Evolutionary conservation across 1,140 invertebrate genomes (phyloP).

Genomic region (Drosophila aff.): DNA sequence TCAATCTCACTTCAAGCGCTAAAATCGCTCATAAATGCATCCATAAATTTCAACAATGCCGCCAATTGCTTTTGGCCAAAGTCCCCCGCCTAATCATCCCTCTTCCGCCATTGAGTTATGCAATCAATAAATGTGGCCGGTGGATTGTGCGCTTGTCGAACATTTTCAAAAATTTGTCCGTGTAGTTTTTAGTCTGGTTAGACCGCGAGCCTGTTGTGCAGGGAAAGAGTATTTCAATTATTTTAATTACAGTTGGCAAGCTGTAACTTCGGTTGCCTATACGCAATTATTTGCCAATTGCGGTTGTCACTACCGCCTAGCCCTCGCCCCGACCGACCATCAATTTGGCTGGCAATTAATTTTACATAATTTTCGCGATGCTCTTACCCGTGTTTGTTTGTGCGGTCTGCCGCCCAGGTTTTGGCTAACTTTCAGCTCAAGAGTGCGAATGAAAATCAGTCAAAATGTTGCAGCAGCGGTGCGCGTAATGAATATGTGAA

Average conservation of each 20-base stretch:
- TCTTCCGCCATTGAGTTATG: conserved; percentile 4
- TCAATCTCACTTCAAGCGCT: conserved; percentile 13
- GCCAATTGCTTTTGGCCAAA: conserved; percentile 27
- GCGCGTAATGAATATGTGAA: conserved; percentile 74
- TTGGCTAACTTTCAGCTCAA: conserved; percentile 38
- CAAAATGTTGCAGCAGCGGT: conserved; percentile 49
- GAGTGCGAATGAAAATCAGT: conserved; percentile 70
- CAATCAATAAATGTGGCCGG: conserved; percentile 45
- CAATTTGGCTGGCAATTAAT: conserved; percentile 68
- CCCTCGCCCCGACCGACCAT: conserved; percentile 5
- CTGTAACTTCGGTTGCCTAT: conserved; percentile 19
- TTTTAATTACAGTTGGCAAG: conserved; percentile 74
- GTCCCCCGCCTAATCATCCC: conserved; percentile 6
- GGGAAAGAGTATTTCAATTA: conserved; percentile 63
- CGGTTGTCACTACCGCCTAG: conserved; percentile 38
- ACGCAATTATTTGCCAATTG: conserved; percentile 75
- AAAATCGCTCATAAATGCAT: conserved; percentile 31
- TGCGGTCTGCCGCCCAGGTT: conserved; percentile 33
- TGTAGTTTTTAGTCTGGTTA: conserved; percentile 53
- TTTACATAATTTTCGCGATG: conserved; percentile 69
- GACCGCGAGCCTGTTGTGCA: conserved; percentile 49
- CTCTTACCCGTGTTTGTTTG: conserved; percentile 36
- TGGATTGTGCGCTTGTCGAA: conserved; percentile 38
- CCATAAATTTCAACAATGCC: conserved; percentile 23
- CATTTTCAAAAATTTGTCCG: conserved; percentile 49